Evolutionary conservation across 2,113 vertebrate genomes (phyloP), one percentile per base, ranked within the genome.

Genomic region (Amphiprion ocellaris): DNA sequence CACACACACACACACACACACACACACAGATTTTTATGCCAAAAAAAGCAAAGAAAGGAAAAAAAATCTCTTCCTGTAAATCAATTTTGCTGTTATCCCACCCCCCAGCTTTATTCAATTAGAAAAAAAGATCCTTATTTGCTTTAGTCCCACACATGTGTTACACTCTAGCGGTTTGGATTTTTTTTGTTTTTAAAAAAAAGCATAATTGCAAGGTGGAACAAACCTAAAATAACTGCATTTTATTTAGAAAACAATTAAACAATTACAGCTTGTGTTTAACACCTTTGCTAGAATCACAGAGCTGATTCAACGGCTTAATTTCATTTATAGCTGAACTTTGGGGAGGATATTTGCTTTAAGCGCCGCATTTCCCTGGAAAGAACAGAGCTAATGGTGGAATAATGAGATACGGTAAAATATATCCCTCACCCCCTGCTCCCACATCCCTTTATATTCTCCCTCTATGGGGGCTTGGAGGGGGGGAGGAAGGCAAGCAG

Each of bases 331-430:
- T 65, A 69, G 64, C 81, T 52, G 41, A 52, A 73, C 73, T 84
- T 78, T 87, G 49, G 17, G 55, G 74, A 82, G 80, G 80, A 83
- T 69, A 70, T 77, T 77, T 86, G 65, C 69, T 79, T 81, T 69
- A 86, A 86, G 78, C 52, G 26, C 24, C 54, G 77, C 56, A 79
- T 89, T 84, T 89, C 87, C 87, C 89, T 69, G 58, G 83, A 87
- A 91, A 89, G 72, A 84, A 75, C 47, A 64, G 5, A 49, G 75
- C 85, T 91, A 91, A 89, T 91, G 81, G 82, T 83, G 84, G 78
- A 89, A 87, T 89, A 89, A 89, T 90, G 82, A 89, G 80, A 79
- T 86, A 84, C 74, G 75, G 73, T 74, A 63, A 70, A 85, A 83
- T 85, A 76, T 61, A 68, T 74, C 66, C 72, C 76, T 52, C 39